These are phyloP conservation scores for Planiliza haematocheilus DNA, from an alignment of 2,113 vertebrate species.

Conservation along the genomic window DNA sequence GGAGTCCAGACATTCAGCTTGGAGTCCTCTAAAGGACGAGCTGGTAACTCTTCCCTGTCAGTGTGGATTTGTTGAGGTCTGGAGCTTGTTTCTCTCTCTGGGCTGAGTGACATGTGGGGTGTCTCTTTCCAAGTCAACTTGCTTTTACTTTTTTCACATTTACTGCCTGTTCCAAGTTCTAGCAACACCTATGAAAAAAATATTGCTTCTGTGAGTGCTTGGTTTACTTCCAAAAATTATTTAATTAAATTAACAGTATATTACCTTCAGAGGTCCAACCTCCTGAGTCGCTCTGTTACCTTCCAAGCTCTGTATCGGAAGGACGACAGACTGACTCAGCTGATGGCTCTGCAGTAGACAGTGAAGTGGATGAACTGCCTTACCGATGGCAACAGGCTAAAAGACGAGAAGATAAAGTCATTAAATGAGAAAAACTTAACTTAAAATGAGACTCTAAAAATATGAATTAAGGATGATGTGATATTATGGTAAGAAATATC, in stretches of 20 bases:
- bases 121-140: conserved; percentile 26
- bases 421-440: neutral
- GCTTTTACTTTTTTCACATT: conserved; percentile 67
- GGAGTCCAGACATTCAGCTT: conserved; percentile 24
- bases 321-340: conserved; percentile 78
- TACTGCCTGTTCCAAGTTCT: conserved; percentile 83
- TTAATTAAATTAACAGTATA: neutral
- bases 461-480: no score
- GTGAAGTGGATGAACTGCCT: conserved; percentile 82
- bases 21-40: conserved; percentile 24
- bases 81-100: conserved; percentile 28
- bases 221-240: neutral
- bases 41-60: conserved; percentile 20
- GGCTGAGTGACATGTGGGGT: conserved; percentile 16
- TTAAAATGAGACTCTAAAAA: no score
- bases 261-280: conserved; percentile 90
- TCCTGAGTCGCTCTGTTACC: conserved; percentile 66
- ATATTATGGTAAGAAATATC: no score
- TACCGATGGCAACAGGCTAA: conserved; percentile 87
- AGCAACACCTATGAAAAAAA: conserved; percentile 85
- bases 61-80: conserved; percentile 6
- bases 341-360: conserved; percentile 83
- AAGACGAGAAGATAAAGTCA: conserved; percentile 27
- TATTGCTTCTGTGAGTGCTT: neutral
- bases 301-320: conserved; percentile 81